phyloP scores from a whole-genome alignment of 2,888 invertebrate species.

The Brachypterus glaber region DNA sequence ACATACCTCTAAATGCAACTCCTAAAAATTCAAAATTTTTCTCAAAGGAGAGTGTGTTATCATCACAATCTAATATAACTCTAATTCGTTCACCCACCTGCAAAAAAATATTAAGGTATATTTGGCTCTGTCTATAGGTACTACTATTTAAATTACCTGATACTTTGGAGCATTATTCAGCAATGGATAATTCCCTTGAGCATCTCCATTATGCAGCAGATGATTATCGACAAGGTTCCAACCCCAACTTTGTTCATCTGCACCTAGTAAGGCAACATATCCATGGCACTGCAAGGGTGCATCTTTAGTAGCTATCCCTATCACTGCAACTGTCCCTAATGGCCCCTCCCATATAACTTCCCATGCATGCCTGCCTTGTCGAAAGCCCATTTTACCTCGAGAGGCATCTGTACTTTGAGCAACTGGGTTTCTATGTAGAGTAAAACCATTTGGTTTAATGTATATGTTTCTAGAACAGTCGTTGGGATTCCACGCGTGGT shows the following conservation, averaged over 20 bases:
- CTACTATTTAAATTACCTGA: too few species aligned
- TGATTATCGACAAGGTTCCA: conserved; percentile 99
- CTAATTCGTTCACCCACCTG: conserved; percentile 95
- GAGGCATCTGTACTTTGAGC: conserved; percentile 97
- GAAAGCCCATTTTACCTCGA: conserved; percentile 80
- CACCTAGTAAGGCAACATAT: conserved; percentile 88
- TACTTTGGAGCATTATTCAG: conserved; percentile 96
- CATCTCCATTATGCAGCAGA: conserved; percentile 91
- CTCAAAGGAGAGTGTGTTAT: conserved; percentile 93
- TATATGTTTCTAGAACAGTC: conserved; percentile 97
- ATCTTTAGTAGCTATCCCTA: conserved; percentile 91
- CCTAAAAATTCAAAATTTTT: conserved; percentile 97
- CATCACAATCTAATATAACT: conserved; percentile 96
- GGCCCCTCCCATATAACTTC: conserved; percentile 99
- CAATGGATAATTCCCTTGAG: conserved; percentile 86
- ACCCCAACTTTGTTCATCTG: conserved; percentile 97
- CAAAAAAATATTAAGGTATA: too few species aligned
- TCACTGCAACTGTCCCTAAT: conserved; percentile 93
- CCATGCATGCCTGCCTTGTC: conserved; percentile 91
- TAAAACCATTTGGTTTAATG: conserved; percentile 94
- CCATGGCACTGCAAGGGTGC: conserved; percentile 90
- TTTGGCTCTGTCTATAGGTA: too few species aligned
- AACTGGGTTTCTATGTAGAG: conserved; percentile 94
- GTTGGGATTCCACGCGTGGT: conserved; percentile 94
- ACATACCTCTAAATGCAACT: conserved; percentile 85